Base-by-base conservation (phyloP, 2,888 invertebrate genomes). In the Tetropium fuscum region DNA sequence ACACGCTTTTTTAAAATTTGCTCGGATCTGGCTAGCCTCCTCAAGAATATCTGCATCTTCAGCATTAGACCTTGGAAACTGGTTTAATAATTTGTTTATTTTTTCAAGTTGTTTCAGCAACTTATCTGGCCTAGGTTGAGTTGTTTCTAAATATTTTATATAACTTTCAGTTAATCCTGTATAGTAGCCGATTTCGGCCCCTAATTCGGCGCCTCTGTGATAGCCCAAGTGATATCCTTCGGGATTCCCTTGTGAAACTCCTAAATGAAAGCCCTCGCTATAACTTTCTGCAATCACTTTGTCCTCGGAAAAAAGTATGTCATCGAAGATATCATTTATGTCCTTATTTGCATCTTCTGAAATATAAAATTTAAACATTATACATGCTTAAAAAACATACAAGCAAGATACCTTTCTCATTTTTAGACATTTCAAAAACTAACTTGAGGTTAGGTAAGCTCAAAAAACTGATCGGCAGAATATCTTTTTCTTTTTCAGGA, bases 141-240 rank as follows among this genome's bases (percentile, higher is more conserved):
- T 58, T 34, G 51, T 74, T 67, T 57, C 47, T 48, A 71, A 72
- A 36, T 40, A 58, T 22, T 60, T 51, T 13, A 66, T 60, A 32
- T 69, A 58, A 8, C 85, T 82, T 53, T 86, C 83, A 1, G 88
- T 80, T 40, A 87, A 82, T 2, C 90, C 90, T 44, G 86, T 82
- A 73, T 91, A 93, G 75, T 86, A 88, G 4, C 94, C 94, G 74
- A 95, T 80, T 81, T 93, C 92, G 40, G 88, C 86, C 2, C 93
- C 93, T 11, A 94, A 75, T 76, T 90, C 87, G 48, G 89, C 87
- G 6, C 92, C 93, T 79, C 89, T 87, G 63, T 92, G 90, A 77
- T 91, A 92, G 1, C 94, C 94, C 60, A 90, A 81, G 77, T 91
- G 90, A 76, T 85, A 91, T 1, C 88, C 91, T 75, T 90, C 88